Base-by-base conservation (phyloP, 2,888 invertebrate genomes). In the Drepana falcataria region DNA sequence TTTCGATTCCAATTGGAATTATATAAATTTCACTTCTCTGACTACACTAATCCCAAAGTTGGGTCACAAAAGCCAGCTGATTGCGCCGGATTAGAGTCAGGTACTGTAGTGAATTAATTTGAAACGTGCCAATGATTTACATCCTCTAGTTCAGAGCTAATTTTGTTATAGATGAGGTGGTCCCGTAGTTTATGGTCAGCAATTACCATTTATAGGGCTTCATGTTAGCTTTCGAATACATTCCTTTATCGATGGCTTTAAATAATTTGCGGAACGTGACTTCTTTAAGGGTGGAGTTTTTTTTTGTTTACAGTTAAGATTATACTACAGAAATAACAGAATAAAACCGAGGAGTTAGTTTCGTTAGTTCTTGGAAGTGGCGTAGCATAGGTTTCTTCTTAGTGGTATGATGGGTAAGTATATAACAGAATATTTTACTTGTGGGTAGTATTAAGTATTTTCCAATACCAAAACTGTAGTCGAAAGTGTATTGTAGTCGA, bases 61-160 rank as follows among this genome's bases (percentile, higher is more conserved):
- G 44, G 62, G 65, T 65, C 67, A 79, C 80, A 83, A 83, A 83
- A 82, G 79, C 79, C 64, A 61, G 58, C 73, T 79, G 81, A 85
- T 84, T 80, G 75, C 71, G 65, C 55, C 67, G 75, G 77, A 80
- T 83, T 79, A 79, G 67, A 71, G 67, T 71, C 79, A 75, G 81
- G 80, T 81, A 76, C 67, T 59, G 68, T 69, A 77, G 74, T 75
- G 78, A 85, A 84, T 86, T 87, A 87, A 85, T 85, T 83, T 75
- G 81, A 77, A 81, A 77, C 81, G 83, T 80, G 79, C 78, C 81
- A 83, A 86, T 86, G 85, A 85, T 87, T 85, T 81, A 87, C 76
- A 71, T 70, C 66, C 69, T 60, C 74, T 79, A 76, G 76, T 74
- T 75, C 72, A 69, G 75, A 74, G 72, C 73, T 81, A 80, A 83